Conservation (phyloP, 2,113 vertebrate species). For the Erpornis zantholeuca region DNA sequence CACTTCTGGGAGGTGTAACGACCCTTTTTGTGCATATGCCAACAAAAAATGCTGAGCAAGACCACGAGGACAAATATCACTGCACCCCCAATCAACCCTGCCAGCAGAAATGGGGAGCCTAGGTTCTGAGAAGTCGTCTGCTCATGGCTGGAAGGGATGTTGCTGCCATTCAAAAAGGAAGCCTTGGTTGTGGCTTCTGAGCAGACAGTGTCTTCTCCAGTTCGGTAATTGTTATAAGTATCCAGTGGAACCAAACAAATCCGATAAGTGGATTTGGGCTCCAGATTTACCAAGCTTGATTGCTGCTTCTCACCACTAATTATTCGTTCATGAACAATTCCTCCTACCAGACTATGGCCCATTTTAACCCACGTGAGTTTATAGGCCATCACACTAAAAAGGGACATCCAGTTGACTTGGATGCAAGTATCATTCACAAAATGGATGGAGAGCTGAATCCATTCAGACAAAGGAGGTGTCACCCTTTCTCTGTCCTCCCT, state of each 20-base stretch:
- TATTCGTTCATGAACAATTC: conserved; percentile 88
- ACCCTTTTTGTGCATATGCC: conserved; percentile 98
- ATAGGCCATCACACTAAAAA: conserved; percentile 89
- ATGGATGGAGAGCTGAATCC: conserved; percentile 87
- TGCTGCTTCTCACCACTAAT: conserved; percentile 87
- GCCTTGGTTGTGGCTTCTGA: conserved; percentile 88
- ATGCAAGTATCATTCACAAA: conserved; percentile 90
- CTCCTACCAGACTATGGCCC: conserved; percentile 89
- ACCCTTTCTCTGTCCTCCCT: conserved; percentile 66
- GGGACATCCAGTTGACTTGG: conserved; percentile 90
- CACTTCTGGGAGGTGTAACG: conserved; percentile 92
- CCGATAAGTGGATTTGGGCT: conserved; percentile 89
- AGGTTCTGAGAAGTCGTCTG: conserved; percentile 86
- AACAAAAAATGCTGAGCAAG: conserved; percentile 92
- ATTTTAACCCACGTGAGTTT: conserved; percentile 97
- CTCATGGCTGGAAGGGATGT: conserved; percentile 85
- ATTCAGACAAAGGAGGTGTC: conserved; percentile 83
- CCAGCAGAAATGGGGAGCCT: conserved; percentile 91
- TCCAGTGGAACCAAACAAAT: conserved; percentile 94
- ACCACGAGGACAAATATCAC: conserved; percentile 90
- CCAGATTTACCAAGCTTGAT: conserved; percentile 82
- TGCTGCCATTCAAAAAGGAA: conserved; percentile 74
- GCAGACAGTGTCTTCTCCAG: conserved; percentile 89
- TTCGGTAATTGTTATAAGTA: conserved; percentile 86
- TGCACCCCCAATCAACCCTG: conserved; percentile 91